These are phyloP conservation scores for Arbacia lixula DNA, from an alignment of 53 echinoderm and acorn worm species.

Conservation along the genomic window DNA sequence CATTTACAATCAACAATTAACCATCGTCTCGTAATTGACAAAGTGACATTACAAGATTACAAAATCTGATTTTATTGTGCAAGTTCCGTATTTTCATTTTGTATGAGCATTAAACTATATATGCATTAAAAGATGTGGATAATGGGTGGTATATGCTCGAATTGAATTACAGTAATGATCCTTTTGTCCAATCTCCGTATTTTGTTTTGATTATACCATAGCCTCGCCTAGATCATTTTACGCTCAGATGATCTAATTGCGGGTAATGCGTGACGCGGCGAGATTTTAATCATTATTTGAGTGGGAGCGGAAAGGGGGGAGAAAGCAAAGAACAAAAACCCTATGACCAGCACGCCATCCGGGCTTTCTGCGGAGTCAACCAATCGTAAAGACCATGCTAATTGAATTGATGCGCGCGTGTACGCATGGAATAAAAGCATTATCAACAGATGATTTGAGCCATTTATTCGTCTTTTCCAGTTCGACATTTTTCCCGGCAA, in stretches of 20 bases:
- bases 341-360: slow-evolving; percentile 30
- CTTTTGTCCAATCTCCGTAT: slow-evolving; percentile 15
- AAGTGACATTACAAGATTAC: no score
- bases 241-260: slow-evolving; percentile 39
- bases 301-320: neutral
- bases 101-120: no score
- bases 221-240: slow-evolving; percentile 5
- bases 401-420: slow-evolving; percentile 25
- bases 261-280: slow-evolving; percentile 33
- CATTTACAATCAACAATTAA: no score
- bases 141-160: neutral
- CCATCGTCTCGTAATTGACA: no score
- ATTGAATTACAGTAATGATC: slow-evolving; percentile 11
- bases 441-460: slow-evolving; percentile 7
- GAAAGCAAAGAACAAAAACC: slow-evolving; percentile 12
- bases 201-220: slow-evolving; percentile 39
- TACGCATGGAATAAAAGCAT: slow-evolving; percentile 19
- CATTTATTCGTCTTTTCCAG: no score
- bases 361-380: slow-evolving; percentile 28
- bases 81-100: no score
- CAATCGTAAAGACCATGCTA: slow-evolving; percentile 19
- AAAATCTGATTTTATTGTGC: no score
- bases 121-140: no score
- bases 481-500: neutral
- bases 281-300: slow-evolving; percentile 41